A percentile compares a stretch with the other conserved stretches of the same genome.
These are phyloP conservation scores for Apamea anceps DNA, from an alignment of 2,888 invertebrate species.

Conservation along the genomic window DNA sequence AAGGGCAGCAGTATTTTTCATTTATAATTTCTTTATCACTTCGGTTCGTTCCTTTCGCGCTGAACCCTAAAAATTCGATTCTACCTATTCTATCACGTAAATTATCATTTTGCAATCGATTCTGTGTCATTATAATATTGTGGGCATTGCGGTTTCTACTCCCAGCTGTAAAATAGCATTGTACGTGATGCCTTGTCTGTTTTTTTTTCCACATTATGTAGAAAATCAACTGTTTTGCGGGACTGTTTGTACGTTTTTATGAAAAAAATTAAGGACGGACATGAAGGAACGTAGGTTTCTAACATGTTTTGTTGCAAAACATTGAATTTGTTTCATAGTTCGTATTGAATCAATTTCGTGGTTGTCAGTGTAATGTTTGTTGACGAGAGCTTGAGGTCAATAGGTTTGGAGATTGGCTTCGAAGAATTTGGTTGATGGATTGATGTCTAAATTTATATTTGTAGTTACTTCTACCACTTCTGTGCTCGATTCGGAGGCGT, in stretches of 20 bases:
- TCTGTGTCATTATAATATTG: slow-evolving; percentile 84
- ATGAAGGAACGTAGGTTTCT: slow-evolving; percentile 70
- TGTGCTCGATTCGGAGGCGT: neutral
- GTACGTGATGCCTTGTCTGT: slow-evolving; percentile 86
- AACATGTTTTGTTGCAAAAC: slow-evolving; percentile 63
- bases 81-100: slow-evolving; percentile 85
- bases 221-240: slow-evolving; percentile 80
- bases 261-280: slow-evolving; percentile 81
- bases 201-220: slow-evolving; percentile 75
- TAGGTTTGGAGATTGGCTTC: neutral
- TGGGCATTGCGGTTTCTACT: slow-evolving; percentile 88
- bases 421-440: neutral
- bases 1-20: neutral
- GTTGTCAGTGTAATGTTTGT: slow-evolving; percentile 12
- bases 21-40: neutral
- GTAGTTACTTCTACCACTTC: neutral
- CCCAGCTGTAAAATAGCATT: slow-evolving; percentile 78
- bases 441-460: slow-evolving; percentile 1
- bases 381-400: slow-evolving; percentile 15
- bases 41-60: slow-evolving; percentile 10
- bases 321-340: slow-evolving; percentile 42
- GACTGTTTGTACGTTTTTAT: slow-evolving; percentile 81
- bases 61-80: slow-evolving; percentile 77
- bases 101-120: slow-evolving; percentile 88
- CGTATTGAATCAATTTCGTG: slow-evolving; percentile 32